These are phyloP conservation scores for Galerucella calmariensis DNA, from an alignment of 2,888 invertebrate species.

Conservation along the genomic window DNA sequence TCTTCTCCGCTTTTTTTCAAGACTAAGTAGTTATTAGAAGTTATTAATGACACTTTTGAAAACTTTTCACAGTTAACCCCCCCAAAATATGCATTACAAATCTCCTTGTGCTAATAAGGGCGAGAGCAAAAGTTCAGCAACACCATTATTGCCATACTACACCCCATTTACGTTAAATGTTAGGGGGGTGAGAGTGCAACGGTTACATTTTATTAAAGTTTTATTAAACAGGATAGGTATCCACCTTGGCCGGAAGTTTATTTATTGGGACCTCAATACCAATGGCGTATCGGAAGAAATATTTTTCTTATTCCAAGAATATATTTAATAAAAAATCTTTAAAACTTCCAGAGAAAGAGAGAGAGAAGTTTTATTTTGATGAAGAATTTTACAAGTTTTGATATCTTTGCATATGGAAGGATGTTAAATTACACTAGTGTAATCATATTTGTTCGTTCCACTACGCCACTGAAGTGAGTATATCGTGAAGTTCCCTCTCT, in stretches of 20 bases:
- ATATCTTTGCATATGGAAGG: no score
- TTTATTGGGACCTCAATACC: slow-evolving; percentile 37
- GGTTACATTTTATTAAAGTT: slow-evolving; percentile 42
- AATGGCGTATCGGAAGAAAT: background rate
- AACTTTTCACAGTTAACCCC: slow-evolving; percentile 30
- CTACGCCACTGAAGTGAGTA: slow-evolving; percentile 1
- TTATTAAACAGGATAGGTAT: slow-evolving; percentile 43
- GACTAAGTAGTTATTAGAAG: slow-evolving; percentile 16
- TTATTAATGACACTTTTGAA: slow-evolving; percentile 24
- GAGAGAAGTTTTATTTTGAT: no score
- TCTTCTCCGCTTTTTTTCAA: slow-evolving; percentile 3
- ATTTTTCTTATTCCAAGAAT: background rate
- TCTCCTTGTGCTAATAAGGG: slow-evolving; percentile 30
- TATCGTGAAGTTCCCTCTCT: slow-evolving; percentile 17
- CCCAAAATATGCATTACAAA: slow-evolving; percentile 21
- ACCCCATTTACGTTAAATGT: slow-evolving; percentile 38
- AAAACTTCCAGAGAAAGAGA: no score
- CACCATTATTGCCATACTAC: slow-evolving; percentile 40
- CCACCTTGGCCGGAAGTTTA: slow-evolving; percentile 46
- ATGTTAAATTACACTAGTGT: no score
- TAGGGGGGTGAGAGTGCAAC: slow-evolving; percentile 33
- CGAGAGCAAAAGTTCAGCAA: slow-evolving; percentile 28
- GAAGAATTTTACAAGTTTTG: no score
- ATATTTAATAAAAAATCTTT: no score
- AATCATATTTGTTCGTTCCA: no score